A percentile compares a stretch with the other conserved stretches of the same genome.
These are phyloP conservation scores for Archocentrus centrarchus DNA, from an alignment of 2,113 vertebrate species.

Conservation along the genomic window DNA sequence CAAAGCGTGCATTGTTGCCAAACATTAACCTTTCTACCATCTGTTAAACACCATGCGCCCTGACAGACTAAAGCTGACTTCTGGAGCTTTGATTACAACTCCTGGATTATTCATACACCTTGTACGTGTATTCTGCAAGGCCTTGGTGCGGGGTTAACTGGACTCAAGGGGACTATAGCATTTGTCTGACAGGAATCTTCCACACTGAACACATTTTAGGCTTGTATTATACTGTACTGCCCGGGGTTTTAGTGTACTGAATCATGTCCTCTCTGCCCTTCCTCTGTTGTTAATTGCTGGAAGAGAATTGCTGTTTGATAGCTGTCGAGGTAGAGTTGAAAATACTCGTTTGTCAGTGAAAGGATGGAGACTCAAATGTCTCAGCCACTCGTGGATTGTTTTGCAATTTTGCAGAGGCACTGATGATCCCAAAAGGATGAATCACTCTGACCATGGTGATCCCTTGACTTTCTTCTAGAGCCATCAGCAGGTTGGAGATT, in stretches of 20 bases:
- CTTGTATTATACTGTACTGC: neutral
- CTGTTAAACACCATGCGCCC: conserved; percentile 51
- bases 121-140: conserved; percentile 39
- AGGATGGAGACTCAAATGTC: neutral
- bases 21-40: conserved; percentile 71
- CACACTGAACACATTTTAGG: neutral
- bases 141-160: neutral
- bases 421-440: neutral
- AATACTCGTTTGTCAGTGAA: neutral
- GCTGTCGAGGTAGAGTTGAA: neutral
- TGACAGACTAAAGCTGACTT: conserved; percentile 49
- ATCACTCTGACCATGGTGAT: neutral
- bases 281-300: neutral
- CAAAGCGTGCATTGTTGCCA: conserved; percentile 41
- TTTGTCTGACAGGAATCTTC: conserved; percentile 8
- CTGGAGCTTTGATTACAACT: conserved; percentile 63
- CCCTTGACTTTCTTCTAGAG: neutral
- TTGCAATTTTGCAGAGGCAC: neutral
- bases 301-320: neutral
- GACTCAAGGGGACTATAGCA: conserved; percentile 23
- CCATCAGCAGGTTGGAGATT: neutral
- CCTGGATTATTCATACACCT: conserved; percentile 61
- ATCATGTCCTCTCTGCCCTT: neutral
- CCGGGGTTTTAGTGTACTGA: neutral
- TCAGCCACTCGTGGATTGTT: neutral